phyloP scores from a whole-genome alignment of 2,113 vertebrate species.

The Caranx ignobilis region DNA sequence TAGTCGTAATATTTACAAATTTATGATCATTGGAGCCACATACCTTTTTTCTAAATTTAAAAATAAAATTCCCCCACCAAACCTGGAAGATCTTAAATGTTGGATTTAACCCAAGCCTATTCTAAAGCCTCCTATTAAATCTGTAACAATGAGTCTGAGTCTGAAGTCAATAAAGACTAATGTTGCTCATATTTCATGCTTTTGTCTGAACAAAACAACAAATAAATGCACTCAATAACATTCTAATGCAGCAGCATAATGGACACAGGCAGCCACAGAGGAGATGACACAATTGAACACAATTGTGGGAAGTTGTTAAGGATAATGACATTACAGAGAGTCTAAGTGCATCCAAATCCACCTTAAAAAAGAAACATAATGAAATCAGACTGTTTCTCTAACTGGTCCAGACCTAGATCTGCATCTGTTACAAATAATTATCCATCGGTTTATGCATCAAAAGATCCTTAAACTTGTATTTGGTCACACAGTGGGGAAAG shows the following conservation, averaged over 20 bases:
- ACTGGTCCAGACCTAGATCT: neutral
- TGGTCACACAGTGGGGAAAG: neutral
- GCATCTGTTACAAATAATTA: neutral
- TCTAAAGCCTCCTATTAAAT: neutral
- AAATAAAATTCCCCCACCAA: no score
- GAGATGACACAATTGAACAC: neutral
- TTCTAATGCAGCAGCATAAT: constrained; percentile 25
- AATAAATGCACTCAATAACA: constrained; percentile 12
- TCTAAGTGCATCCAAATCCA: neutral
- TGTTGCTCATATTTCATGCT: neutral
- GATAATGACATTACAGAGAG: neutral
- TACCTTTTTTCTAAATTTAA: no score
- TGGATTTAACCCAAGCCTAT: neutral
- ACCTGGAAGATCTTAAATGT: no score
- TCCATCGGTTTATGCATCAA: neutral
- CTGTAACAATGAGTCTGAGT: constrained; percentile 18
- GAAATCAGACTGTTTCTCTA: neutral
- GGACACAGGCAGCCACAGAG: constrained; percentile 13
- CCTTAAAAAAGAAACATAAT: neutral
- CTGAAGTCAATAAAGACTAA: constrained; percentile 4
- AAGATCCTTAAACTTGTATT: neutral
- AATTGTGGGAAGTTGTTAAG: constrained; percentile 15
- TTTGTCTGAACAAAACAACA: constrained; percentile 4
- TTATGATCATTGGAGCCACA: no score
- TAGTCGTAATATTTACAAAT: no score